phyloP scores from a whole-genome alignment of 2,888 invertebrate genomes.

The Drosophila phalerata region DNA sequence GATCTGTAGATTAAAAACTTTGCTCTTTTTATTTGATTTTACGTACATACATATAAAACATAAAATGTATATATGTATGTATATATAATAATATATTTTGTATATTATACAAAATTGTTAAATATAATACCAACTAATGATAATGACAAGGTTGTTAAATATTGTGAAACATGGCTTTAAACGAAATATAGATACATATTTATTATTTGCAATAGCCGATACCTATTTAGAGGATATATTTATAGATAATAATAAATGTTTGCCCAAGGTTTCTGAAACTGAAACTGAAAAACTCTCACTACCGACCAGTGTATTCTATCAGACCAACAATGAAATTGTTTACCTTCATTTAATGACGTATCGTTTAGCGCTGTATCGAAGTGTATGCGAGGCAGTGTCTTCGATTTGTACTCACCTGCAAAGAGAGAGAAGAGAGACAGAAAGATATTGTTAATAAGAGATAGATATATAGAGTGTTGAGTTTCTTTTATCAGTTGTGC shows the following conservation, averaged over 20 bases:
- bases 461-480: not conserved
- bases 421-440: constrained; percentile 59
- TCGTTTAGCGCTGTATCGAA: constrained; percentile 84
- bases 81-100: too few relatives aligned
- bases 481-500: constrained; percentile 30
- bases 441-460: constrained; percentile 13
- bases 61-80: too few relatives aligned
- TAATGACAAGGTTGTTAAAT: constrained; percentile 10
- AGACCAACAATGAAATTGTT: constrained; percentile 43
- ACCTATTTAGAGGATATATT: constrained; percentile 8
- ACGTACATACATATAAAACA: too few relatives aligned
- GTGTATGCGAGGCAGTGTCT: constrained; percentile 86
- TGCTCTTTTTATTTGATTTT: too few relatives aligned
- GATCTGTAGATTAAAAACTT: too few relatives aligned
- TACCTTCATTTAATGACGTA: constrained; percentile 85
- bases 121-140: not conserved
- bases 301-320: not conserved
- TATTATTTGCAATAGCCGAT: constrained; percentile 15
- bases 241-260: constrained; percentile 5
- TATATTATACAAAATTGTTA: too few relatives aligned
- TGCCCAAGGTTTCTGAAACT: constrained; percentile 3
- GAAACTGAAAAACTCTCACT: constrained; percentile 16
- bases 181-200: constrained; percentile 3
- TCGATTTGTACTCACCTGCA: constrained; percentile 86
- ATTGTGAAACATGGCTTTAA: not conserved